Percentiles rank a stretch among this genome's conserved stretches.
Conservation (phyloP, 2,888 invertebrate genomes). For the Dusona sp. region DNA sequence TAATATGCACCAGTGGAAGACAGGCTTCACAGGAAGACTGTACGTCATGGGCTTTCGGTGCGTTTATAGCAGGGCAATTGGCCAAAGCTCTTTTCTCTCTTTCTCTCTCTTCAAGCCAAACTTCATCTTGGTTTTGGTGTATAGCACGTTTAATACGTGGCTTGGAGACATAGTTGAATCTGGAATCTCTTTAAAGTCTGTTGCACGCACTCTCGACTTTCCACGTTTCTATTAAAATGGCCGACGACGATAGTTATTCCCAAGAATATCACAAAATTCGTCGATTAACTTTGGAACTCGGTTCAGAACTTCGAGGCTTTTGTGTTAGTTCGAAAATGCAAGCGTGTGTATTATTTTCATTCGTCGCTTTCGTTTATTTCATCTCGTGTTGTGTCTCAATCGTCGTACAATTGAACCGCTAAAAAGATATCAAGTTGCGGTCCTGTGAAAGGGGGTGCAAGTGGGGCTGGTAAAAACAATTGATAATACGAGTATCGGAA, state of each 20-base stretch:
- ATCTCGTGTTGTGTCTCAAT: neutral
- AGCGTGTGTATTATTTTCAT: constrained; percentile 25
- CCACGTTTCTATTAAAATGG: constrained; percentile 66
- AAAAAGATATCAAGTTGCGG: neutral
- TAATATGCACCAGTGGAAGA: constrained; percentile 46
- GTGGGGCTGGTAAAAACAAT: neutral
- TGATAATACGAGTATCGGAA: no score
- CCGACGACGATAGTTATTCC: constrained; percentile 77
- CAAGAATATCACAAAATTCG: constrained; percentile 79
- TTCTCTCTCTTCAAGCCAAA: constrained; percentile 45
- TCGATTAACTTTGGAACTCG: constrained; percentile 80
- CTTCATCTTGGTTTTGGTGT: constrained; percentile 45
- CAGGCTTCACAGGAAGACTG: constrained; percentile 42
- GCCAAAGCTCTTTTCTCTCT: constrained; percentile 74
- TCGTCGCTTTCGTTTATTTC: neutral
- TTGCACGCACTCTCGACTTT: constrained; percentile 42
- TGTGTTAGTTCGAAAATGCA: constrained; percentile 77
- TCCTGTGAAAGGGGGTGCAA: neutral
- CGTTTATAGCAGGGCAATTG: constrained; percentile 76
- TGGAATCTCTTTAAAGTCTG: constrained; percentile 58
- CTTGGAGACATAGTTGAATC: constrained; percentile 54
- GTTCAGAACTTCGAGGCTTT: constrained; percentile 76
- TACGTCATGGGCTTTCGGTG: constrained; percentile 62
- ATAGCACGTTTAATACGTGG: constrained; percentile 39
- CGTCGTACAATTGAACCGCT: neutral